phyloP scores from a whole-genome alignment of 2,797 vertebrate species.

The Gorsachius magnificus region DNA sequence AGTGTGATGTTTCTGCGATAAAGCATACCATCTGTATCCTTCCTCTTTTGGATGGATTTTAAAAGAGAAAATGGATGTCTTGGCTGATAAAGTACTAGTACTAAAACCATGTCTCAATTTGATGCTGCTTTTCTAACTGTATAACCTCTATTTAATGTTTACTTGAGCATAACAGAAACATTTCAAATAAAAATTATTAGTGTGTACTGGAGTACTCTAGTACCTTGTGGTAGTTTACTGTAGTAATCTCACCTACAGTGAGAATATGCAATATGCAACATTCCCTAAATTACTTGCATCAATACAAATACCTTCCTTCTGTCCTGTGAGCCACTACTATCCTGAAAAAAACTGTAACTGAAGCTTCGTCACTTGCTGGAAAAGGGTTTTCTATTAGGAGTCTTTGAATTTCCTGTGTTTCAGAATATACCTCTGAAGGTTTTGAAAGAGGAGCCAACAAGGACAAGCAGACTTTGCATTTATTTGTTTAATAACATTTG shows the following conservation, averaged over 20 bases:
- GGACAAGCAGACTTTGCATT: constrained; percentile 17
- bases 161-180: background rate
- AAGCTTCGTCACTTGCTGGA: background rate
- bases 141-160: background rate
- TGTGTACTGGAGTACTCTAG: background rate
- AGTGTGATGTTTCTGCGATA: background rate
- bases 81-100: background rate
- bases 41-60: background rate
- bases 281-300: background rate
- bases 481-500: constrained; percentile 36
- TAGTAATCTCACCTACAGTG: background rate
- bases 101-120: background rate
- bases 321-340: background rate
- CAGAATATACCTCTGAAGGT: background rate
- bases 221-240: background rate
- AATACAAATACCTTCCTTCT: background rate
- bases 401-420: background rate
- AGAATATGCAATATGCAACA: background rate
- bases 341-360: background rate
- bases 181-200: background rate
- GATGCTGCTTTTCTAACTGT: background rate
- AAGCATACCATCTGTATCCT: background rate
- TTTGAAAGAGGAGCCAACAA: background rate
- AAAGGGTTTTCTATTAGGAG: background rate
- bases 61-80: background rate